Percentiles rank a stretch among this genome's conserved stretches.
Evolutionary conservation across 1,140 invertebrate species (phyloP).

Genomic region (Polyergus mexicanus): DNA sequence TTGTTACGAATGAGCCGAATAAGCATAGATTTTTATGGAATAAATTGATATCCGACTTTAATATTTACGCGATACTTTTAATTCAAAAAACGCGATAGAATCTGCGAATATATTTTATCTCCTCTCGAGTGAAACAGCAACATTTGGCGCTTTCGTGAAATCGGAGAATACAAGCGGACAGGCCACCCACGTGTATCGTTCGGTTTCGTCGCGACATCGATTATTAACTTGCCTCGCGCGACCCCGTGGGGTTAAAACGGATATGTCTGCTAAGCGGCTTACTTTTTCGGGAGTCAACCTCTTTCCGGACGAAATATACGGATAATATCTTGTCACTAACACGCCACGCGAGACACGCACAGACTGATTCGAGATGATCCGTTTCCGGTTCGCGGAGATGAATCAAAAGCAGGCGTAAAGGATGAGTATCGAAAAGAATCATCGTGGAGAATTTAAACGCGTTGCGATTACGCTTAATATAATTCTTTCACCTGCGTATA

Average conservation of each 20-base stretch:
- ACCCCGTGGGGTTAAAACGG: conserved; percentile 66
- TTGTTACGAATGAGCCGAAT: neutral
- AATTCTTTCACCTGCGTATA: neutral
- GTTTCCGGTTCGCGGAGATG: conserved; percentile 20
- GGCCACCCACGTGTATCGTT: conserved; percentile 65
- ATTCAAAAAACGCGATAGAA: neutral
- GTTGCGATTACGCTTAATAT: too few species aligned
- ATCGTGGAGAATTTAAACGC: neutral
- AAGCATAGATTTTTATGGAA: neutral
- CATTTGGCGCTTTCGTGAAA: conserved; percentile 14
- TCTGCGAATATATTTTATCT: neutral
- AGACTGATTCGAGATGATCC: conserved; percentile 36
- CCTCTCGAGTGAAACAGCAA: neutral
- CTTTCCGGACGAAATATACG: conserved; percentile 38
- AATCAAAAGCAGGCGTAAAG: conserved; percentile 1
- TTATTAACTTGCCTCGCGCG: conserved; percentile 39
- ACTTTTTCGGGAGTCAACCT: conserved; percentile 56
- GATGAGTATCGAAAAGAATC: neutral
- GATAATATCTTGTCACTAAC: conserved; percentile 52
- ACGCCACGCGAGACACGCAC: conserved; percentile 9
- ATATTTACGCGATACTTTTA: neutral
- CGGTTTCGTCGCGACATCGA: neutral
- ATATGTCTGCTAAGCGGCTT: conserved; percentile 72
- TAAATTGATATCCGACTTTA: neutral
- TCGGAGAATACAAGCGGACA: neutral